Conservation (phyloP, 2,113 vertebrate genomes). For the Talpa occidentalis region DNA sequence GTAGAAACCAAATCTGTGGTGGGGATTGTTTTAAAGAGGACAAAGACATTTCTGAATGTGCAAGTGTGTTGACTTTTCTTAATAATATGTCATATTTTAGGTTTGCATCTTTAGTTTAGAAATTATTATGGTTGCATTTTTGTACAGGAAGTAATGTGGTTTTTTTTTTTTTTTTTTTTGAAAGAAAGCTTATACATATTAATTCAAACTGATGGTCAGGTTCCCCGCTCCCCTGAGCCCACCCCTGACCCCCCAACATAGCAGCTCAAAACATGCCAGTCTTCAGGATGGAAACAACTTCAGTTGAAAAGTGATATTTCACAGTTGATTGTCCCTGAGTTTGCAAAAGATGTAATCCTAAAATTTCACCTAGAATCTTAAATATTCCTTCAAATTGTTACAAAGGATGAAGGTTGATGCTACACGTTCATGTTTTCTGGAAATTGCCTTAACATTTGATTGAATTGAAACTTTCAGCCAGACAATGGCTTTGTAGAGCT, state of each 20-base stretch:
- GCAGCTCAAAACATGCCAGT: background rate
- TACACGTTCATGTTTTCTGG: background rate
- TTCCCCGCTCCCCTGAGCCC: background rate
- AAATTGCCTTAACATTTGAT: conserved; percentile 35
- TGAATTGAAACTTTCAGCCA: conserved; percentile 46
- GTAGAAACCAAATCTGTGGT: conserved; percentile 13
- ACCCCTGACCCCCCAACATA: background rate
- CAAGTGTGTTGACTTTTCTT: conserved; percentile 38
- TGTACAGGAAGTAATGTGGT: background rate
- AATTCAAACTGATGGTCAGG: background rate
- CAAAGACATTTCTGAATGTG: conserved; percentile 71
- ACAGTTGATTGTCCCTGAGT: conserved; percentile 24
- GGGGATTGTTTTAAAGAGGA: conserved; percentile 58
- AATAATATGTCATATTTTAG: background rate
- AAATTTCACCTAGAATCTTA: conserved; percentile 7
- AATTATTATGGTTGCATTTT: background rate
- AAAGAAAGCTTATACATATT: conserved; percentile 31
- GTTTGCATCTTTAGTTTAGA: background rate
- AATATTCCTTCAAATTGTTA: background rate
- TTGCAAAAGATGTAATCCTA: conserved; percentile 17
- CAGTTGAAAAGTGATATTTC: conserved; percentile 11
- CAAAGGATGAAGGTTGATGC: background rate
- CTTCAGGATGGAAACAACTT: conserved; percentile 47
- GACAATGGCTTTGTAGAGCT: conserved; percentile 65
- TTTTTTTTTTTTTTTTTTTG: too few relatives aligned